Conservation (phyloP, 2,888 invertebrate species). For the Ornithoptera priamus region DNA sequence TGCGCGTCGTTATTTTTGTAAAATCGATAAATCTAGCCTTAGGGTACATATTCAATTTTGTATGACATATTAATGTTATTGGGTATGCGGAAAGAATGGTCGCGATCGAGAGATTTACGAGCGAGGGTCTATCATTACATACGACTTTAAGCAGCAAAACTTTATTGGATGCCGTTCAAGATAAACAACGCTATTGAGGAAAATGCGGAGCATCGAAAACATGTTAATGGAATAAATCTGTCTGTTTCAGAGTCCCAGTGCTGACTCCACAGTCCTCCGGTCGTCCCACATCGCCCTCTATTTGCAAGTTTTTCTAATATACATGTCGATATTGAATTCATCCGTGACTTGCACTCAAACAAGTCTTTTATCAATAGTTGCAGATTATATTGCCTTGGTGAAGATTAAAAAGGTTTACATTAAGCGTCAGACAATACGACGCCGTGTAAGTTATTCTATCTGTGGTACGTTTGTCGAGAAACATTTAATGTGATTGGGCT, state of each 20-base stretch:
- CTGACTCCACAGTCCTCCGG: constrained; percentile 39
- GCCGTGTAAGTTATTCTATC: constrained; percentile 47
- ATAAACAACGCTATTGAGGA: constrained; percentile 42
- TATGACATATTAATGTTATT: constrained; percentile 22
- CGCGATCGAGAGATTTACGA: constrained; percentile 29
- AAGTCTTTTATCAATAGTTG: constrained; percentile 47
- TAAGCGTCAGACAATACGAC: constrained; percentile 62
- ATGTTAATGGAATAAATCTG: constrained; percentile 57
- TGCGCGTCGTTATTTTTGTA: constrained; percentile 5
- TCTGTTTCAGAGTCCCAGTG: constrained; percentile 52
- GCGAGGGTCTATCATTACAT: constrained; percentile 34
- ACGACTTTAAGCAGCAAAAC: constrained; percentile 34
- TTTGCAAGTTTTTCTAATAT: constrained; percentile 71
- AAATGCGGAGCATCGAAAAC: constrained; percentile 41
- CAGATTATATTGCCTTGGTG: constrained; percentile 43
- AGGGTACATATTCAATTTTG: constrained; percentile 23
- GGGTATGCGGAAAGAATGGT: constrained; percentile 17
- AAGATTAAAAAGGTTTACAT: constrained; percentile 64
- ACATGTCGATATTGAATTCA: constrained; percentile 59
- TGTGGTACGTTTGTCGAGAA: constrained; percentile 35
- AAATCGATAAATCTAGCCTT: constrained; percentile 12
- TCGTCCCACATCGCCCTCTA: constrained; percentile 44
- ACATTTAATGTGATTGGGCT: constrained; percentile 20
- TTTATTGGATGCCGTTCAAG: constrained; percentile 40
- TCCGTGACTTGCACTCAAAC: constrained; percentile 69